Evolutionary conservation across 2,113 vertebrate species (phyloP), one percentile per base, ranked within the genome.

Genomic region (Oreotragus oreotragus): DNA sequence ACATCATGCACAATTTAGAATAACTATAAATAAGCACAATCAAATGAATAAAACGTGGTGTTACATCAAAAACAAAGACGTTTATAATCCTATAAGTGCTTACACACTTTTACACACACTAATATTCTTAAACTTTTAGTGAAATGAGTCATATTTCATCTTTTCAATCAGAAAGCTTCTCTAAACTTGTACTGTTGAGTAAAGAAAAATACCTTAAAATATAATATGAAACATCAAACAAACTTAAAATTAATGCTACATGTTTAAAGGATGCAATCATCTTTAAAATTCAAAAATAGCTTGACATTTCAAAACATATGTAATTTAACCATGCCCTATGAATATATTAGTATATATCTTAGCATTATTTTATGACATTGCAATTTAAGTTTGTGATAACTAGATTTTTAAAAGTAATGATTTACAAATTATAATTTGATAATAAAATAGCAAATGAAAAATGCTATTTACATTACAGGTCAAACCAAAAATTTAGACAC

Each of bases 391-490:
- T 39, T 98, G 92, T 97, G 33, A 96, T 97, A 98, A 94, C 53
- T 95, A 51, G 57, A 97, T 97, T 97, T 98, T 94, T 97, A 97
- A 98, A 99, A 98, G 96, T 98, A 98, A 97, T 98, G 95, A 98
- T 96, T 98, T 97, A 98, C 96, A 98, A 97, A 96, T 95, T 87
- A 96, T 95, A 96, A 97, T 97, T 90, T 89, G 97, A 96, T 98
- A 97, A 96, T 97, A 98, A 99, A 98, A 98, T 87, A 98, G 97
- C 98, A 97, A 96, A 96, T 98, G 96, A 98, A 98, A 96, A 98
- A 10, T 95, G 98, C 76, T 98, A 99, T 98, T 99, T 99, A 99
- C 98, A 99, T 16, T 88, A 97, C 97, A 98, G 99, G 98, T 90
- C 3, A 0, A 98, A 96, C 43, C 39, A 97, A 97, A 98, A 97